phyloP scores from a whole-genome alignment of 2,888 invertebrate genomes.

The Netelia virgata region DNA sequence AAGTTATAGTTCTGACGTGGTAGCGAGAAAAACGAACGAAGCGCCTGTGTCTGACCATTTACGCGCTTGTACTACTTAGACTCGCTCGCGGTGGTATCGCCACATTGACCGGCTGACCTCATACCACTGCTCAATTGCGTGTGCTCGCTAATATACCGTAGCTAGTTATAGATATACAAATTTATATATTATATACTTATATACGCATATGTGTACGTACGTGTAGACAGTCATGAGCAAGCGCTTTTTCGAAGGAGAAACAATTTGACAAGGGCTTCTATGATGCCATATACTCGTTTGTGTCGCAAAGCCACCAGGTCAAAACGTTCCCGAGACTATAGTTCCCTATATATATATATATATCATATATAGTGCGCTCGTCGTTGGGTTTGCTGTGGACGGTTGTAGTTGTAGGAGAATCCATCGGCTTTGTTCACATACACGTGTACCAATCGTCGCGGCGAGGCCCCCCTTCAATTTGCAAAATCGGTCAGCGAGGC shows the following conservation, averaged over 20 bases:
- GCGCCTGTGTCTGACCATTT: conserved; percentile 53
- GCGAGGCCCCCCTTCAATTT: conserved; percentile 30
- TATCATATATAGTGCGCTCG: background rate
- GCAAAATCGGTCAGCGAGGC: conserved; percentile 50
- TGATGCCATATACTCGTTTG: conserved; percentile 19
- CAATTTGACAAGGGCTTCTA: conserved; percentile 57
- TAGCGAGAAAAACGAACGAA: conserved; percentile 4
- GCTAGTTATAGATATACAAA: conserved; percentile 14
- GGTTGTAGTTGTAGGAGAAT: conserved; percentile 1
- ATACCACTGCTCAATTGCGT: conserved; percentile 55
- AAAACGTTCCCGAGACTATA: conserved; percentile 48
- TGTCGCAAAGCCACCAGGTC: conserved; percentile 52
- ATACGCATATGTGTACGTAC: background rate
- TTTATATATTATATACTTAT: conserved; percentile 6
- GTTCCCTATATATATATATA: conserved; percentile 11
- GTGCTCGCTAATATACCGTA: conserved; percentile 23
- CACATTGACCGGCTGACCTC: conserved; percentile 60
- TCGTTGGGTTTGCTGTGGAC: background rate
- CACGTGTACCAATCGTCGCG: conserved; percentile 51
- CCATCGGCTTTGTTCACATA: conserved; percentile 18
- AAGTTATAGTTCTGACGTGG: background rate
- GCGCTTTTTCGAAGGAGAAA: conserved; percentile 52
- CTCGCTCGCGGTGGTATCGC: conserved; percentile 22
- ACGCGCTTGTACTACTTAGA: conserved; percentile 56
- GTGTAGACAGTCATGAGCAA: background rate